phyloP scores from a whole-genome alignment of 1,140 invertebrate genomes.

The Thaumatotibia leucotreta region DNA sequence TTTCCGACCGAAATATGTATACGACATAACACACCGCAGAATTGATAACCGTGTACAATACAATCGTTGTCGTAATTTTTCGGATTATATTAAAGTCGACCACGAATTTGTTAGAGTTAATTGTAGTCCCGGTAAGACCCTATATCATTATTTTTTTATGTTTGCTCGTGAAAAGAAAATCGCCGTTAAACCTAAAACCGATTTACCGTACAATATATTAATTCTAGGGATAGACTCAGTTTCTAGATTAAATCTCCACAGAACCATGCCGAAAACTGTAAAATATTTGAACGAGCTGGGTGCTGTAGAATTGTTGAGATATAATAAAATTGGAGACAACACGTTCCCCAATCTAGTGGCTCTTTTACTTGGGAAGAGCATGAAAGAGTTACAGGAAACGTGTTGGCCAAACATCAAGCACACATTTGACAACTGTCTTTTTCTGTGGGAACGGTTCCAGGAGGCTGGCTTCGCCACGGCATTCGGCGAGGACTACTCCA shows the following conservation, averaged over 20 bases:
- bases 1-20: neutral
- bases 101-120: neutral
- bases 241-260: conserved; percentile 88
- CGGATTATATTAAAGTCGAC: neutral
- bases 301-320: conserved; percentile 82
- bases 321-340: conserved; percentile 86
- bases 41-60: neutral
- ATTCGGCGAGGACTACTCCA: conserved; percentile 83
- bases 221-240: conserved; percentile 91
- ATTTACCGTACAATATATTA: conserved; percentile 79
- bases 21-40: neutral
- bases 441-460: conserved; percentile 84
- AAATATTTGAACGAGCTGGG: conserved; percentile 77
- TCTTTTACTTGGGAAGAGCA: conserved; percentile 78
- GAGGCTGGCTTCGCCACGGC: conserved; percentile 84
- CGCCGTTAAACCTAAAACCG: conserved; percentile 11
- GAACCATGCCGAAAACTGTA: conserved; percentile 86
- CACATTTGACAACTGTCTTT: conserved; percentile 75
- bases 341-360: conserved; percentile 86
- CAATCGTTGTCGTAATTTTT: neutral
- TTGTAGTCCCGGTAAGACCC: neutral
- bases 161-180: conserved; percentile 74
- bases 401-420: conserved; percentile 75
- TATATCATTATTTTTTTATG: conserved; percentile 74
- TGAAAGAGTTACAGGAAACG: conserved; percentile 70